A percentile compares a stretch with the other conserved stretches of the same genome.
phyloP scores from a whole-genome alignment of 2,888 invertebrate species.

The Dendrolimus houi region DNA sequence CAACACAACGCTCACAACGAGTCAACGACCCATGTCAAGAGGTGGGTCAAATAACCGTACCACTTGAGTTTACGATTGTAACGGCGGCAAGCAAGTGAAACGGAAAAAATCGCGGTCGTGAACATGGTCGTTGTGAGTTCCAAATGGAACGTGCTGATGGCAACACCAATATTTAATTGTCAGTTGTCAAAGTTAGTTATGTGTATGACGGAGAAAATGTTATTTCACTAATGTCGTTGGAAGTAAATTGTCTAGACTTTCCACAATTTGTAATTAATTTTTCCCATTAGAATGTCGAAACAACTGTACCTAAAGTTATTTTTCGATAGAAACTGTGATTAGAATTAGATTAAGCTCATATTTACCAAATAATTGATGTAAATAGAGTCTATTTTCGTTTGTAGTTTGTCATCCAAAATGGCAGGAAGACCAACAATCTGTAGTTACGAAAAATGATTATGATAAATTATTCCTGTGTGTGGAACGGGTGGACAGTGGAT shows the following conservation, averaged over 20 bases:
- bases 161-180: no score
- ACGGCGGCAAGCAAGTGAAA: no score
- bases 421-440: slow-evolving; percentile 58
- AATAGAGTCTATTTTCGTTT: slow-evolving; percentile 55
- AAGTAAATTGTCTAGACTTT: not conserved
- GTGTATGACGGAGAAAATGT: no score
- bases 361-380: slow-evolving; percentile 41
- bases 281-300: not conserved
- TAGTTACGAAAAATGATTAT: slow-evolving; percentile 39
- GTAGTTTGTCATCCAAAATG: slow-evolving; percentile 63
- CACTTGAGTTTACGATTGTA: no score
- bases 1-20: no score
- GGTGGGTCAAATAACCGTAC: no score
- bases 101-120: no score
- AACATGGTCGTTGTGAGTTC: no score
- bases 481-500: slow-evolving; percentile 47
- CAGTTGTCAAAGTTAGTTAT: no score
- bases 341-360: slow-evolving; percentile 12
- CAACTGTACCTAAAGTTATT: not conserved
- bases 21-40: no score
- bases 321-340: slow-evolving; percentile 1
- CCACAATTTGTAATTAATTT: not conserved
- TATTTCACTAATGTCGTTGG: not conserved
- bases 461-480: slow-evolving; percentile 34
- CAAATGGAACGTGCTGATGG: no score